Evolutionary conservation across 2,797 vertebrate species (phyloP).

Genomic region (Gallirallus australis): DNA sequence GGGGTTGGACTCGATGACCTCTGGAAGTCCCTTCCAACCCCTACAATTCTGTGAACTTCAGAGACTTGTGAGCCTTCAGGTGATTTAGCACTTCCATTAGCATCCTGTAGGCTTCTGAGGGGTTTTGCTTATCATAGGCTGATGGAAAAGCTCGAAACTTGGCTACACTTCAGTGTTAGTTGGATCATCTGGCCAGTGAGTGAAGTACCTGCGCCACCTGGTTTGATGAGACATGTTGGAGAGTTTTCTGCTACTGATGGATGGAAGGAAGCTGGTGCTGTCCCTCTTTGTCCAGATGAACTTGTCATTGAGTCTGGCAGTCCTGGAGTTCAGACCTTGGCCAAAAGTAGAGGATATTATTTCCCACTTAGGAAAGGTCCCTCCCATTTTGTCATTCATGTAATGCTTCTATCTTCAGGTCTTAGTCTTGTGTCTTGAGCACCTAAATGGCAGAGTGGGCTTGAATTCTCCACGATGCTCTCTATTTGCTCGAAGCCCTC

Average conservation of each 20-base stretch:
- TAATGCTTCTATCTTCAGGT: not conserved
- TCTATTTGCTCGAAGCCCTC: not conserved
- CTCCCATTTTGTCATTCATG: not conserved
- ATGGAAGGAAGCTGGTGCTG: not conserved
- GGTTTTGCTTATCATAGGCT: not conserved
- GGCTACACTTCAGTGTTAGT: not conserved
- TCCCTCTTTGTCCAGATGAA: not conserved
- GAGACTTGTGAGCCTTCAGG: not conserved
- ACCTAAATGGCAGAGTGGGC: not conserved
- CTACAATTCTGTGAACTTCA: not conserved
- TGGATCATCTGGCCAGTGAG: fast-evolving
- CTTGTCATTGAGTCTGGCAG: not conserved
- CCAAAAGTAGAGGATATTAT: not conserved
- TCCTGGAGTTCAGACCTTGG: not conserved
- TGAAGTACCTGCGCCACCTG: not conserved
- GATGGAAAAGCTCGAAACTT: not conserved
- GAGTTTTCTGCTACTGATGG: not conserved
- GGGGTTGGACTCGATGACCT: no score
- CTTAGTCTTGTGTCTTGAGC: not conserved
- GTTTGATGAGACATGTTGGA: not conserved
- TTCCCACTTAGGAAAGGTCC: not conserved
- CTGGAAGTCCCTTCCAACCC: no score
- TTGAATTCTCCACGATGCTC: not conserved
- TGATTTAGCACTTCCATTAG: not conserved
- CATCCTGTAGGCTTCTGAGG: not conserved